phyloP scores from a whole-genome alignment of 2,888 invertebrate species.

The Meandrusa payeni region DNA sequence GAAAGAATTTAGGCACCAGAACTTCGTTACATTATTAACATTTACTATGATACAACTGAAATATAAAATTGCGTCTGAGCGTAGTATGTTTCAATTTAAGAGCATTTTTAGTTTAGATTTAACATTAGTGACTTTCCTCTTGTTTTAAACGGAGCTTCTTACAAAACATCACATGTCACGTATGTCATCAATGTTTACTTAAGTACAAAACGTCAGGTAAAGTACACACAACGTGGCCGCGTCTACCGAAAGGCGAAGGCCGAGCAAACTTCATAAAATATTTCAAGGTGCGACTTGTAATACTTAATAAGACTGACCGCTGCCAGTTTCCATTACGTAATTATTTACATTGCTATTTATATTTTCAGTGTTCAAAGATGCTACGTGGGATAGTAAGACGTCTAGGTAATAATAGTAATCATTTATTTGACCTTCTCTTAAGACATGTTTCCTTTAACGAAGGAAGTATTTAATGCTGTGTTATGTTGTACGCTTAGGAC shows the following conservation, averaged over 20 bases:
- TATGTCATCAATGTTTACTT: conserved; percentile 40
- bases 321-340: conserved; percentile 35
- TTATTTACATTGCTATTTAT: conserved; percentile 27
- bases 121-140: too few species aligned
- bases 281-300: conserved; percentile 39
- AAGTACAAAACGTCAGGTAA: conserved; percentile 51
- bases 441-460: conserved; percentile 14
- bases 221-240: conserved; percentile 37
- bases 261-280: conserved; percentile 54
- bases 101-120: too few species aligned
- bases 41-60: too few species aligned
- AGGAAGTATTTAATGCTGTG: conserved; percentile 19
- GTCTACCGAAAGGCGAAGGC: conserved; percentile 56
- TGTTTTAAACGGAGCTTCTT: too few species aligned
- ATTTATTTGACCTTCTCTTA: conserved; percentile 17
- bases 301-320: conserved; percentile 34
- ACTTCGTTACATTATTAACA: too few species aligned
- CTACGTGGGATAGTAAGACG: background rate
- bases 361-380: background rate
- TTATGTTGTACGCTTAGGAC: conserved; percentile 3
- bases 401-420: conserved; percentile 14
- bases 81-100: too few species aligned
- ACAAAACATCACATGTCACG: too few species aligned
- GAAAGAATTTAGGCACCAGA: too few species aligned
- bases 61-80: too few species aligned